phyloP scores from a whole-genome alignment of 2,888 invertebrate genomes.

The Trachelus troglodyta region DNA sequence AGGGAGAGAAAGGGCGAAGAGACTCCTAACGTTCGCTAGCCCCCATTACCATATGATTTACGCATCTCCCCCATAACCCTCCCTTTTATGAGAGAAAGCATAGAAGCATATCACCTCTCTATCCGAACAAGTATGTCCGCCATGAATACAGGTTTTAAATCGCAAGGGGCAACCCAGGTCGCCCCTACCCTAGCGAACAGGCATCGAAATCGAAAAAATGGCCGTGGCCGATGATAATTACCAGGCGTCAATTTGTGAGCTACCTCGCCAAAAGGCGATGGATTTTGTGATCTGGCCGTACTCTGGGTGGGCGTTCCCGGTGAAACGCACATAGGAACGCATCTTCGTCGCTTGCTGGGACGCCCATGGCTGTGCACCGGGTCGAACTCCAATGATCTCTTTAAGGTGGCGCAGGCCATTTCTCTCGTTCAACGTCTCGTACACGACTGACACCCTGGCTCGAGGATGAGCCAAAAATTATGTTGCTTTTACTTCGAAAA shows the following conservation, averaged over 20 bases:
- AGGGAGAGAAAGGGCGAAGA: background rate
- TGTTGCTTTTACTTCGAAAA: conserved; percentile 2
- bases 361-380: conserved; percentile 84
- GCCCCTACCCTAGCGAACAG: conserved; percentile 27
- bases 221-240: conserved; percentile 68
- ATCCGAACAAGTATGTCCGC: conserved; percentile 29
- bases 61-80: conserved; percentile 37
- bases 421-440: conserved; percentile 61
- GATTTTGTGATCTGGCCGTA: conserved; percentile 65
- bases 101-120: background rate
- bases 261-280: conserved; percentile 86
- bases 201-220: conserved; percentile 43
- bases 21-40: conserved; percentile 42
- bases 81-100: background rate
- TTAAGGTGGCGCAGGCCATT: conserved; percentile 99
- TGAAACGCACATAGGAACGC: conserved; percentile 86
- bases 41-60: conserved; percentile 65
- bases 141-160: conserved; percentile 57
- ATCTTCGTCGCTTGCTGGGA: conserved; percentile 90
- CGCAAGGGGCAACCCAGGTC: conserved; percentile 32
- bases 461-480: background rate
- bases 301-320: conserved; percentile 63
- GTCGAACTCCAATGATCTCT: conserved; percentile 96
- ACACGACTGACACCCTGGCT: conserved; percentile 35
- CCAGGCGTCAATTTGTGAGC: conserved; percentile 90